phyloP scores from a whole-genome alignment of 2,113 vertebrate species.

The Tautogolabrus adspersus region DNA sequence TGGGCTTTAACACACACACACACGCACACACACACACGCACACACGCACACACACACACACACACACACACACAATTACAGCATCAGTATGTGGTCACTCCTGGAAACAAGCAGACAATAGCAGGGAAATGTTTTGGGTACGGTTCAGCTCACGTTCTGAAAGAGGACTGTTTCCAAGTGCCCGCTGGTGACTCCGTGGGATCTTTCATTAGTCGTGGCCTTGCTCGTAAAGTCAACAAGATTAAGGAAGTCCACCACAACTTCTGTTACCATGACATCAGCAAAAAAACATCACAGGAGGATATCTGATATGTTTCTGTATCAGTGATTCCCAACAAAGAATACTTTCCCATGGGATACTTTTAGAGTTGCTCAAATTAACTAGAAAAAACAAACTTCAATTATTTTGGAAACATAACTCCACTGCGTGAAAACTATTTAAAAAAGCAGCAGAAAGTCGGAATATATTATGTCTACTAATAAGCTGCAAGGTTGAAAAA shows the following conservation, averaged over 20 bases:
- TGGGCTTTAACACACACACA: conserved; percentile 37
- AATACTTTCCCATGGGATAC: background rate
- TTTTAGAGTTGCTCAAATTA: background rate
- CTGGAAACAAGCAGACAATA: conserved; percentile 71
- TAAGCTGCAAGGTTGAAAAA: background rate
- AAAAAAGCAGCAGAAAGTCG: background rate
- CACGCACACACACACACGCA: conserved; percentile 5
- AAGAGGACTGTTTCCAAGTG: conserved; percentile 40
- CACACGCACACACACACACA: no score
- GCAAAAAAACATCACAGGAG: conserved; percentile 38
- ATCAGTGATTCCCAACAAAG: background rate
- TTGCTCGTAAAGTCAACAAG: conserved; percentile 57
- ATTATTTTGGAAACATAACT: background rate
- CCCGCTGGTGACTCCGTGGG: conserved; percentile 41
- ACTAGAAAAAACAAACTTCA: background rate
- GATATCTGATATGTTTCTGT: background rate
- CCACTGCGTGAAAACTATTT: background rate
- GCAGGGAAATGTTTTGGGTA: conserved; percentile 46
- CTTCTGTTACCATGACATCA: conserved; percentile 53
- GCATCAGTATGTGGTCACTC: conserved; percentile 58
- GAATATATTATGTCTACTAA: background rate
- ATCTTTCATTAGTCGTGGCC: conserved; percentile 24
- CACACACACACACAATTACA: conserved; percentile 48
- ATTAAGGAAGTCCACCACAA: conserved; percentile 38
- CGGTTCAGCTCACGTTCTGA: conserved; percentile 42